Percentiles rank a stretch among this genome's conserved stretches.
Evolutionary conservation across 2,888 invertebrate species (phyloP).

Genomic region (Priocnemis perturbator): DNA sequence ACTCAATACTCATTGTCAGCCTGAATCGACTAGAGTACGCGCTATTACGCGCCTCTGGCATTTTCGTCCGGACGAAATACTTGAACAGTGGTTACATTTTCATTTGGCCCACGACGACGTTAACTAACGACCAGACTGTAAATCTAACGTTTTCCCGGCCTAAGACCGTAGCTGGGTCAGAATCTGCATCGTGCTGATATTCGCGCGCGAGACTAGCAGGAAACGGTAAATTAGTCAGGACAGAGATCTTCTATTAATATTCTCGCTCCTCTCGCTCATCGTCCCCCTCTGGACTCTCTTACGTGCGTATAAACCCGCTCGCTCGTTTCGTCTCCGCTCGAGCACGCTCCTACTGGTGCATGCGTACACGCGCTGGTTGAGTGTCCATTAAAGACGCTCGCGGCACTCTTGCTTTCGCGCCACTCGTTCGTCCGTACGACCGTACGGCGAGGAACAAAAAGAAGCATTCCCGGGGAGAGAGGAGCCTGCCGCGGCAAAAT

Average conservation of each 20-base stretch:
- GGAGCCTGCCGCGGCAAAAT: not conserved
- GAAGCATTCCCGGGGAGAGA: not conserved
- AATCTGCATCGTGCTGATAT: conserved; percentile 25
- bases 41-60: not conserved
- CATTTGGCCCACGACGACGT: too few species aligned
- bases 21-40: too few species aligned
- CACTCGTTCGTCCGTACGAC: conserved; percentile 5
- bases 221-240: conserved; percentile 59
- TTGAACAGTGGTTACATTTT: too few species aligned
- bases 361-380: too few species aligned
- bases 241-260: conserved; percentile 60
- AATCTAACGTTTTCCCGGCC: not conserved
- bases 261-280: conserved; percentile 28
- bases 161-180: conserved; percentile 11
- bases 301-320: not conserved
- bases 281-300: conserved; percentile 13
- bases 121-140: too few species aligned
- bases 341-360: too few species aligned
- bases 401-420: conserved; percentile 40
- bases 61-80: too few species aligned
- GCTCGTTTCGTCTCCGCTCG: conserved; percentile 1
- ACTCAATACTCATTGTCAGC: too few species aligned
- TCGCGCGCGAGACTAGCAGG: conserved; percentile 38
- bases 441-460: conserved; percentile 14
- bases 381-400: conserved; percentile 38